Evolutionary conservation across 2,888 invertebrate genomes (phyloP), one percentile per base, ranked within the genome.

Genomic region (Xanthia togata): DNA sequence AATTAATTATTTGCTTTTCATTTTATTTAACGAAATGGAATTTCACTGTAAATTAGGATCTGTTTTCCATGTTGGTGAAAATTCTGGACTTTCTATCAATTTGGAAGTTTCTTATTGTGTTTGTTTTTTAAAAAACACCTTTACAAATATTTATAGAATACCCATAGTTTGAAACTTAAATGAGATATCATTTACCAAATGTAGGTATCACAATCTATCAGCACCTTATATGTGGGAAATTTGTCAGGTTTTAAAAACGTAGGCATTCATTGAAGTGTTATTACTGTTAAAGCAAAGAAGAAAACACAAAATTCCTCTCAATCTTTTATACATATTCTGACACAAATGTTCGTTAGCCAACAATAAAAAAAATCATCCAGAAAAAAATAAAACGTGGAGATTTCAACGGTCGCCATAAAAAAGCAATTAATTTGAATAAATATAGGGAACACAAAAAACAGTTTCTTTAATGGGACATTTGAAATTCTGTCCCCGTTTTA

Each of bases 341-440:
- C 50, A 68, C n/a, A 78, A 78, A 63, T 53, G n/a, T 62, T 70
- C 60, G 26, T 41, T 20, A 38, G 20, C 44, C 41, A 77, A 84
- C 75, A 78, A 84, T 72, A 86, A 84, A 86, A 81, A 79, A 64
- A 59, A 11, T 73, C 57, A 35, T 75, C 78, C 73, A 82, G 76
- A 82, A 88, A 88, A 89, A 84, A 89, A 89, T 87, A 89, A 88
- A 86, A 87, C 83, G 84, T 83, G 73, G 78, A 88, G 87, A 90
- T 91, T 84, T 88, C 90, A 84, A 76, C 88, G 81, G 83, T 78
- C 88, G 77, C 82, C 88, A 94, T 95, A 94, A 95, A 95, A 95
- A 94, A 91, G 92, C 92, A 93, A 95, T 95, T 95, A 95, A 94
- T 94, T 95, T 94, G 92, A 94, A 95, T 95, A 95, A 94, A 93